phyloP scores from a whole-genome alignment of 2,888 invertebrate species.

The Temnothorax rugatulus region DNA sequence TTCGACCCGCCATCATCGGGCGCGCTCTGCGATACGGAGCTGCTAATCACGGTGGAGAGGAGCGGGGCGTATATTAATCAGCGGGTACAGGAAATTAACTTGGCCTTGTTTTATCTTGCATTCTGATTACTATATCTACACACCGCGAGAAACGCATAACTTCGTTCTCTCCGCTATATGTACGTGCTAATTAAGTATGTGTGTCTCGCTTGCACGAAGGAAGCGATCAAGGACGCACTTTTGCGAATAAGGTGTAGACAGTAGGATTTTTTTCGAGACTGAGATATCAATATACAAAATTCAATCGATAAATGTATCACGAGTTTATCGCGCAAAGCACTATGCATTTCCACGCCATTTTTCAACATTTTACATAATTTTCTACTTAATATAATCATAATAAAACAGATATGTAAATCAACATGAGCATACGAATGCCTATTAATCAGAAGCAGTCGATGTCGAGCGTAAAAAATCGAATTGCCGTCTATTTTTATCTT shows the following conservation, averaged over 20 bases:
- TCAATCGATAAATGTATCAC: background rate
- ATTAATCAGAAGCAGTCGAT: background rate
- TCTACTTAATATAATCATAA: background rate
- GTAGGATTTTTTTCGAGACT: conserved; percentile 12
- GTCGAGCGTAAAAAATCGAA: background rate
- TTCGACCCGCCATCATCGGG: conserved; percentile 28
- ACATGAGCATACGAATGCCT: background rate
- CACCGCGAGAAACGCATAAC: conserved; percentile 65
- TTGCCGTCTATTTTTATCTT: background rate
- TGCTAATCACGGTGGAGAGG: conserved; percentile 48
- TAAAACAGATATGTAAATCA: background rate
- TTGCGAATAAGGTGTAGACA: conserved; percentile 61
- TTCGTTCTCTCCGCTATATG: conserved; percentile 51
- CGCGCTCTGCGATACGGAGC: conserved; percentile 1
- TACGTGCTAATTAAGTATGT: conserved; percentile 69
- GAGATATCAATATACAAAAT: conserved; percentile 14
- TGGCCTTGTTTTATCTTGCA: conserved; percentile 77
- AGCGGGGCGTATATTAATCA: conserved; percentile 60
- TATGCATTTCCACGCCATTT: conserved; percentile 28
- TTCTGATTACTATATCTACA: conserved; percentile 73
- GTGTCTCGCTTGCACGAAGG: conserved; percentile 66
- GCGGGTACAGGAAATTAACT: conserved; percentile 73
- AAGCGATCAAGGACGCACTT: conserved; percentile 75
- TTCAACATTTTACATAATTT: conserved; percentile 16
- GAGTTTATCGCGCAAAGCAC: background rate